phyloP scores from a whole-genome alignment of 2,797 vertebrate species.

The Leptatherina wallacei region DNA sequence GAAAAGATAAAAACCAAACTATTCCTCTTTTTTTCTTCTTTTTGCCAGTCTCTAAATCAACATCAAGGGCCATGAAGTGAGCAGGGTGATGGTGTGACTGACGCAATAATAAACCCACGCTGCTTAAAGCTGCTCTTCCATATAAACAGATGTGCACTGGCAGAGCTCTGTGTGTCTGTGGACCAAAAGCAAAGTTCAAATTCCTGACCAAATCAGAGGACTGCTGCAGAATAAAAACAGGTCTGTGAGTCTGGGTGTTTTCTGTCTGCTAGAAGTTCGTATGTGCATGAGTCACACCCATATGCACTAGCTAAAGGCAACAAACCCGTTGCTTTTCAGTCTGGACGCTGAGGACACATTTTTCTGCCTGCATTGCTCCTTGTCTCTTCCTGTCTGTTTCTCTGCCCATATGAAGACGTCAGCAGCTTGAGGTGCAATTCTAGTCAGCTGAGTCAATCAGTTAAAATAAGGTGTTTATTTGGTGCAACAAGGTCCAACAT shows the following conservation, averaged over 20 bases:
- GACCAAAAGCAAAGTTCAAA: constrained; percentile 54
- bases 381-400: constrained; percentile 49
- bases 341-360: constrained; percentile 69
- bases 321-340: constrained; percentile 69
- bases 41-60: constrained; percentile 54
- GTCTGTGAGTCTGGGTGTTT: constrained; percentile 57
- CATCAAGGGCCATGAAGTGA: constrained; percentile 50
- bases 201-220: constrained; percentile 43
- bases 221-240: constrained; percentile 48
- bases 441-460: constrained; percentile 32
- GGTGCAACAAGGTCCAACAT: constrained; percentile 16
- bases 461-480: constrained; percentile 35
- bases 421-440: constrained; percentile 36
- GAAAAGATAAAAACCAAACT: constrained; percentile 44
- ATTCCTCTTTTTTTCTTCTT: constrained; percentile 1
- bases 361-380: constrained; percentile 46
- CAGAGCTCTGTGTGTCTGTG: constrained; percentile 43
- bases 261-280: constrained; percentile 54
- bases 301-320: constrained; percentile 72
- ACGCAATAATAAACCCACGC: constrained; percentile 63
- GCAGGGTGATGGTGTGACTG: constrained; percentile 53
- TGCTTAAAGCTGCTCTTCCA: constrained; percentile 58
- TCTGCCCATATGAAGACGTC: constrained; percentile 46
- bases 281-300: constrained; percentile 73
- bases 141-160: constrained; percentile 70